Percentiles rank a stretch among this genome's conserved stretches.
phyloP scores from a whole-genome alignment of 2,113 vertebrate genomes.

The Carlito syrichta region DNA sequence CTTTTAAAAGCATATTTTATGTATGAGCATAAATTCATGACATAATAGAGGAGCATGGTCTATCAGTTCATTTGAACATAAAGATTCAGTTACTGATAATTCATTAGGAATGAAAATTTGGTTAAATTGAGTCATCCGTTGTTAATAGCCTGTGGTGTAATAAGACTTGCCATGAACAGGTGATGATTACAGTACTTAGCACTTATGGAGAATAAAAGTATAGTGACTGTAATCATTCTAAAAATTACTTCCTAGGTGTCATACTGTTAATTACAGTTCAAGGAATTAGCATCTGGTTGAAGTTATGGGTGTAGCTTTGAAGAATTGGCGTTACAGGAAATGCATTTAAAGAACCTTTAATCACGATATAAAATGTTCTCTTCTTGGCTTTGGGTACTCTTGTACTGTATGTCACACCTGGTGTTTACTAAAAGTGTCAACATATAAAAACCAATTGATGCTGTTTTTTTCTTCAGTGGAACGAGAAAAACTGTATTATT shows the following conservation, averaged over 20 bases:
- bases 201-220: conserved; percentile 62
- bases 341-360: conserved; percentile 69
- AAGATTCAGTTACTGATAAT: conserved; percentile 46
- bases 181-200: conserved; percentile 69
- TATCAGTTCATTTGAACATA: conserved; percentile 23
- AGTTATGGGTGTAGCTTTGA: conserved; percentile 65
- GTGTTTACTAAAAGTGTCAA: not conserved
- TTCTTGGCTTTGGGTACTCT: not conserved
- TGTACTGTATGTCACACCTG: not conserved
- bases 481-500: not conserved
- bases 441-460: not conserved
- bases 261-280: conserved; percentile 72
- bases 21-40: not conserved
- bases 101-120: conserved; percentile 50
- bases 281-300: conserved; percentile 75
- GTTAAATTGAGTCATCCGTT: conserved; percentile 57
- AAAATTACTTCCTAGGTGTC: conserved; percentile 72
- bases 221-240: conserved; percentile 57
- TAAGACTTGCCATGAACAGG: conserved; percentile 57
- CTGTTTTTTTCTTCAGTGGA: not conserved
- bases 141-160: conserved; percentile 54
- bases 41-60: not conserved
- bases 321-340: conserved; percentile 60
- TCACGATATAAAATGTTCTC: conserved; percentile 33
- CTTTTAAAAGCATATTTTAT: not conserved